Evolutionary conservation across 1,140 invertebrate genomes (phyloP), one percentile per base, ranked within the genome.

Genomic region (Halictus rubicundus): DNA sequence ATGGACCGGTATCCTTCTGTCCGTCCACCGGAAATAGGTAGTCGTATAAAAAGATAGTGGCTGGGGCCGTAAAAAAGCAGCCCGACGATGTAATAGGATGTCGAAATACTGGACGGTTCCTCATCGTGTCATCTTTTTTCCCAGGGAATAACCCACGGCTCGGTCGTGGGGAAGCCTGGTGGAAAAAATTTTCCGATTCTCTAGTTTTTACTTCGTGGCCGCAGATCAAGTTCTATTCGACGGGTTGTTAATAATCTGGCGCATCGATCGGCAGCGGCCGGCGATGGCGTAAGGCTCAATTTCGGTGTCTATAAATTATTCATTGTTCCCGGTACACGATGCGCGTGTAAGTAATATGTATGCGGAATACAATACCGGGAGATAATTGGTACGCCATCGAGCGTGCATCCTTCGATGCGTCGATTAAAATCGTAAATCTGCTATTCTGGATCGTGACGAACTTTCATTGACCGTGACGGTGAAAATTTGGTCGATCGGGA

Each of bases 291-390:
- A 73, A 79, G 63, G 77, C 63, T 79, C 77, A 72, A 79, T 79
- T 79, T 79, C 70, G 70, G 70, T 66, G 25, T 66, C 70, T 39
- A 79, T 79, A 79, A 79, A 79, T 79, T 74, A 79, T 79, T 79
- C 77, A 79, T 79, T 66, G 77, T 74, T 73, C 77, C 16, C 70
- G 21, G 6, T 7, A 16, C 9, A 39, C 65, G 14, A 63, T 16
- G 57, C 9, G 59, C 76, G 60, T 71, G 68, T 71, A 71, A 71
- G 76, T 78, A 78, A 78, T 78, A 78, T 16, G 60, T 69, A 72
- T 71, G 68, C 60, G 3, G 60, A 64, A 64, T 64, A 64, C 76
- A 71, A 57, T 71, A 64, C 27, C 32, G 37, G 4, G 59, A 71
- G 68, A 57, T 71, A 71, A 78, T 78, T 78, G 68, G 60, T n/a